Evolutionary conservation across 23 tunicate species (phyloP).

Genomic region (Halocynthia aurantium): DNA sequence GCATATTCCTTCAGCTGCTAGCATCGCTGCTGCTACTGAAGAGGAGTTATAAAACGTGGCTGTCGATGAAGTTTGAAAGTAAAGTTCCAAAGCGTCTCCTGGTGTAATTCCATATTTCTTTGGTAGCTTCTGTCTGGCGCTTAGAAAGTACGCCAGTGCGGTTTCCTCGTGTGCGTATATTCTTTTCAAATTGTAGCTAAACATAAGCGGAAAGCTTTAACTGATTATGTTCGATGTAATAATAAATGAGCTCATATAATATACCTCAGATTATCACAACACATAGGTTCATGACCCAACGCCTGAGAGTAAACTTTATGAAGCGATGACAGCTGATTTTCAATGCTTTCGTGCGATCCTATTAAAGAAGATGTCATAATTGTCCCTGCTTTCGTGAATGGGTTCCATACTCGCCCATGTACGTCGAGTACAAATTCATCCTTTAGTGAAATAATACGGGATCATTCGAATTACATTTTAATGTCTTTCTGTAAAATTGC

Average conservation of each 20-base stretch:
- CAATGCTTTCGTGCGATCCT: conserved; percentile 33
- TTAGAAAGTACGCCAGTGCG: conserved; percentile 58
- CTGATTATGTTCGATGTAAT: not conserved
- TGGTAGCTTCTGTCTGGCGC: conserved; percentile 64
- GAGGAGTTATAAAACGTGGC: conserved; percentile 63
- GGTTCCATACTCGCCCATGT: conserved; percentile 56
- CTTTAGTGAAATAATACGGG: conserved; percentile 2
- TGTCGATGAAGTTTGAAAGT: conserved; percentile 55
- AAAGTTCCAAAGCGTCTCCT: conserved; percentile 43
- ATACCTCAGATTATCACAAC: conserved; percentile 77
- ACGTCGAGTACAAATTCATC: conserved; percentile 31
- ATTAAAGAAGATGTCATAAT: conserved; percentile 35
- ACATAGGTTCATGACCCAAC: conserved; percentile 47
- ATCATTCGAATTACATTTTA: not conserved
- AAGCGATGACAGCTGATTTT: conserved; percentile 30
- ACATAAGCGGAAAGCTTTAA: not conserved
- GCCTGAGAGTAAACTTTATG: conserved; percentile 35
- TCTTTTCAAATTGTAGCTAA: conserved; percentile 66
- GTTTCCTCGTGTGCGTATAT: conserved; percentile 72
- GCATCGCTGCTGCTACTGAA: conserved; percentile 57
- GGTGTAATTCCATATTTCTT: conserved; percentile 21
- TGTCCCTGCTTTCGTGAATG: conserved; percentile 71
- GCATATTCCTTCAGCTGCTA: conserved; percentile 63
- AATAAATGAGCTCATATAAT: not conserved
- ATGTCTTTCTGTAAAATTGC: not conserved